Evolutionary conservation across 2,888 invertebrate species (phyloP).

Genomic region (Philereme vetulata): DNA sequence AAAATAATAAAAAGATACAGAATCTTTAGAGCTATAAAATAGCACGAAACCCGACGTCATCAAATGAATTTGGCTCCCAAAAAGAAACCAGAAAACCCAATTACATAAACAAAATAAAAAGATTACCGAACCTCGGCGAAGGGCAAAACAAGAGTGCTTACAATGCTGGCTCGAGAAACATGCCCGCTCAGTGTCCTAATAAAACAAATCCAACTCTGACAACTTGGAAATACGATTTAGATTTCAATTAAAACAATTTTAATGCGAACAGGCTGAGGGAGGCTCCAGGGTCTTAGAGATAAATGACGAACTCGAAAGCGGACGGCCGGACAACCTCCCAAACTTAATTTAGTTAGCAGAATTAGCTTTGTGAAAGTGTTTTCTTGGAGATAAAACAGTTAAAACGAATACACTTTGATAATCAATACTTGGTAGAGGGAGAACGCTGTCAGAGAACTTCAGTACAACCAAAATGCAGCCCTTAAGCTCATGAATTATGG

Average conservation of each 20-base stretch:
- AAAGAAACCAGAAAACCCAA: constrained; percentile 41
- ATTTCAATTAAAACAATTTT: constrained; percentile 59
- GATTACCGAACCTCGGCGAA: constrained; percentile 50
- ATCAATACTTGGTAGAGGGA: constrained; percentile 33
- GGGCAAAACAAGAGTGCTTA: constrained; percentile 54
- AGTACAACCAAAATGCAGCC: constrained; percentile 1
- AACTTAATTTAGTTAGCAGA: constrained; percentile 67
- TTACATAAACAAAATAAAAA: constrained; percentile 51
- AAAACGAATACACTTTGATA: constrained; percentile 42
- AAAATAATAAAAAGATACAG: not conserved
- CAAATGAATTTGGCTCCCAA: constrained; percentile 19
- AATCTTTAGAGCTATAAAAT: constrained; percentile 9
- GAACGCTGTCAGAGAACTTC: constrained; percentile 16
- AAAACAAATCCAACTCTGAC: constrained; percentile 60
- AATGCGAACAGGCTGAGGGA: constrained; percentile 54
- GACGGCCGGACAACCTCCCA: constrained; percentile 55
- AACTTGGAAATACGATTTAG: constrained; percentile 58
- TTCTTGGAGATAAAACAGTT: constrained; percentile 45
- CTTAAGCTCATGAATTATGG: constrained; percentile 15
- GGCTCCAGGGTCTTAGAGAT: constrained; percentile 59
- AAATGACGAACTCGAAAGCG: constrained; percentile 52
- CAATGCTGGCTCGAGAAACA: constrained; percentile 37
- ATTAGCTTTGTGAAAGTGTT: constrained; percentile 65
- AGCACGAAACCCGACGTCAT: constrained; percentile 15
- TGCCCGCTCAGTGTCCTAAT: constrained; percentile 40